Base-by-base conservation (phyloP, 2,888 invertebrate species). In the Mylabris sibirica region DNA sequence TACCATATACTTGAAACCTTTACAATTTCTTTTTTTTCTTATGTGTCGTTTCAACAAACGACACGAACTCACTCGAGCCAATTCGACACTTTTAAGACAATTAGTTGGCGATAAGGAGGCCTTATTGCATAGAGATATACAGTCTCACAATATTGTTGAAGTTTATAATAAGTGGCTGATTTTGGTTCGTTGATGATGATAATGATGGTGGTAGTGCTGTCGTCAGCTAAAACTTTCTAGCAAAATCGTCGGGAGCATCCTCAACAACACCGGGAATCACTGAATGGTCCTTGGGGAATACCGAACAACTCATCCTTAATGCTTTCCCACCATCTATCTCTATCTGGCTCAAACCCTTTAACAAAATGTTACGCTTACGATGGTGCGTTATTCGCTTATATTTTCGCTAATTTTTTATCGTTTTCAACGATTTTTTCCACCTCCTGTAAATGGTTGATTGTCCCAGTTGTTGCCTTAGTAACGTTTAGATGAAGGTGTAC, bases 161-260 rank as follows among this genome's bases (percentile, higher is more conserved):
- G 44, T 44, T 44, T 44, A 44, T 44, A 38, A 38, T 38, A 44
- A 44, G 44, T 44, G 44, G 44, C 44, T 17, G 44, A 44, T 44
- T 44, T 44, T 17, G 17, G 41, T 41, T 41, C 14, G 41, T 41
- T 17, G 44, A 17, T 44, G 38, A 44, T 44, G 17, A 44, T 44
- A 4, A 44, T 44, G 17, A 17, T 44, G 17, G 44, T 17, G 63
- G 68, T 63, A 57, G 66, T 49, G 64, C 69, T 71, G 72, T 70
- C 74, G 73, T 74, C 75, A 74, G 74, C 73, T 73, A 70, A 72
- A 75, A 64, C 73, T 72, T 69, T 67, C 44, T 17, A n/a, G 71
- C 70, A 72, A 72, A 74, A 73, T 72, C 73, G 71, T 65, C 65
- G 63, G 44, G 66, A 71, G 74, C 74, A 66, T 70, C 68, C 74